Evolutionary conservation across 2,888 invertebrate species (phyloP).

Genomic region (Macropis europaea): DNA sequence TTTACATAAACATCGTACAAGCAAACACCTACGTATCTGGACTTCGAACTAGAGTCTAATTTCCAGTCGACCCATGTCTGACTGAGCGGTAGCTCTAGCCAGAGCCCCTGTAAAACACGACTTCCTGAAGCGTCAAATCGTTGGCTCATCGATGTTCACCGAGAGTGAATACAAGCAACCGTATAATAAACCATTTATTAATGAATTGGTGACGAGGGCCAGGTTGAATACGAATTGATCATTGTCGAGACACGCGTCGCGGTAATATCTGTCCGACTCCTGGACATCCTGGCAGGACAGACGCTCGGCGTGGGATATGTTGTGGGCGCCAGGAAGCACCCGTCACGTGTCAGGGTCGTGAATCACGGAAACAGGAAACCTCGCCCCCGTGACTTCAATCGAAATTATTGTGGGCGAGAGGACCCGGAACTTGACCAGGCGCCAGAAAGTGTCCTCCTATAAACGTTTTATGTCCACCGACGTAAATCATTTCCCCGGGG

Average conservation of each 20-base stretch:
- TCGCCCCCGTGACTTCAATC: conserved; percentile 72
- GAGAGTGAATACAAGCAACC: conserved; percentile 1
- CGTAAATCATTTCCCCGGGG: background rate
- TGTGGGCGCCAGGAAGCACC: conserved; percentile 69
- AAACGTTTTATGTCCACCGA: conserved; percentile 1
- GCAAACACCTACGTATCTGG: background rate
- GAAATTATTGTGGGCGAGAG: conserved; percentile 61
- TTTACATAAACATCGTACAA: no score
- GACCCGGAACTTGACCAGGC: conserved; percentile 56
- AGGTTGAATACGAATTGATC: conserved; percentile 53
- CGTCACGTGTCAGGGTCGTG: conserved; percentile 66
- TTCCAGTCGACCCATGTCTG: conserved; percentile 41
- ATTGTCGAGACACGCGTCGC: conserved; percentile 58
- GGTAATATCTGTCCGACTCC: conserved; percentile 42
- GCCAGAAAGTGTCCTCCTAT: conserved; percentile 32
- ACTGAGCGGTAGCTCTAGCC: conserved; percentile 24
- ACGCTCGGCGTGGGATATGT: conserved; percentile 53
- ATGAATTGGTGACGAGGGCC: conserved; percentile 44
- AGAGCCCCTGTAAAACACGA: conserved; percentile 49
- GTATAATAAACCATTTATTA: conserved; percentile 61
- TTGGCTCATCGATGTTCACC: conserved; percentile 21
- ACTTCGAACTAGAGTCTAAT: conserved; percentile 14
- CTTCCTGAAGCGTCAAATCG: conserved; percentile 52
- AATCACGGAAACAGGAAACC: conserved; percentile 75
- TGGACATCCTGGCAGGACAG: conserved; percentile 51